phyloP scores from a whole-genome alignment of 2,888 invertebrate genomes.

The Clistopyga incitator region DNA sequence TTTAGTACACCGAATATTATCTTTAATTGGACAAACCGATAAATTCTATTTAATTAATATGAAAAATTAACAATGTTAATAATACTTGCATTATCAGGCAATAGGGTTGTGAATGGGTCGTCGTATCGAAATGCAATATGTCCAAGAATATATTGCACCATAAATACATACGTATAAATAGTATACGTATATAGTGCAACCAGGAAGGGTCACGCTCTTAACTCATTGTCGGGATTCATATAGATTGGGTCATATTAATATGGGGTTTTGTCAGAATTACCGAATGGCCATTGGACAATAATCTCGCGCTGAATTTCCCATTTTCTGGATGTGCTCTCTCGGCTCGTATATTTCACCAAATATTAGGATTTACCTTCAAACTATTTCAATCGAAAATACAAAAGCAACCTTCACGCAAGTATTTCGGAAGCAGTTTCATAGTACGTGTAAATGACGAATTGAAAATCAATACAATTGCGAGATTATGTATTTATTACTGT shows the following conservation, averaged over 20 bases:
- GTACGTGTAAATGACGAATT: slow-evolving; percentile 76
- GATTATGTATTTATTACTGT: slow-evolving; percentile 78
- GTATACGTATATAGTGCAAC: slow-evolving; percentile 48
- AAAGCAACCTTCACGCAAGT: slow-evolving; percentile 61
- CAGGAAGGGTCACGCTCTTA: slow-evolving; percentile 71
- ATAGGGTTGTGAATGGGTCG: slow-evolving; percentile 55
- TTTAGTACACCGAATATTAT: slow-evolving; percentile 38
- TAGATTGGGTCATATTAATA: slow-evolving; percentile 75
- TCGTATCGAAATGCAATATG: slow-evolving; percentile 47
- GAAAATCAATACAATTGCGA: slow-evolving; percentile 78
- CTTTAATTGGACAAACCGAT: slow-evolving; percentile 74
- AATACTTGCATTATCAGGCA: slow-evolving; percentile 77
- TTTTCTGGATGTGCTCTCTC: slow-evolving; percentile 56
- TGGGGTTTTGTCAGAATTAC: slow-evolving; percentile 77
- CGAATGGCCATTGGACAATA: slow-evolving; percentile 68
- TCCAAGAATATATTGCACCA: slow-evolving; percentile 62
- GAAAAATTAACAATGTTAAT: slow-evolving; percentile 78
- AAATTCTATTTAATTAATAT: slow-evolving; percentile 76
- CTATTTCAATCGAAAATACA: slow-evolving; percentile 25
- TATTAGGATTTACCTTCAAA: slow-evolving; percentile 32
- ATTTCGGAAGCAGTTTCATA: slow-evolving; percentile 70
- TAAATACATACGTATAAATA: background rate
- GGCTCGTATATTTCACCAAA: slow-evolving; percentile 12
- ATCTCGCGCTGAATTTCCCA: slow-evolving; percentile 71
- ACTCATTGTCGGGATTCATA: slow-evolving; percentile 71